Percentiles rank a stretch among this genome's conserved stretches.
Evolutionary conservation across 2,797 vertebrate genomes (phyloP).

Genomic region (Sebastes alutus): DNA sequence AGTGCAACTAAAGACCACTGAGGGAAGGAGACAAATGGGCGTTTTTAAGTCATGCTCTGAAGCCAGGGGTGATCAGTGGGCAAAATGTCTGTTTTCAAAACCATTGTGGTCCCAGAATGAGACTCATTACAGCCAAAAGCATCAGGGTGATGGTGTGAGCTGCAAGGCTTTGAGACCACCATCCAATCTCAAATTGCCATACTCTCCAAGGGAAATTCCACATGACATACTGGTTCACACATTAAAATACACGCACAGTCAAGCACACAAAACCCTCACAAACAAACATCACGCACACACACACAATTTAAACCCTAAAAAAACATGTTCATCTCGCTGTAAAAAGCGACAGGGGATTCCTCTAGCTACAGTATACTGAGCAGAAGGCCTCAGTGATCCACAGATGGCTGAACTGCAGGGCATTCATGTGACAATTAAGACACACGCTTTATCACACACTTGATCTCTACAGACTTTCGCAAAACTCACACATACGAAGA

Average conservation of each 20-base stretch:
- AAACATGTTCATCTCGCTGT: not conserved
- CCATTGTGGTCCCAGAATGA: slow-evolving; percentile 33
- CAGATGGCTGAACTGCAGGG: slow-evolving; percentile 70
- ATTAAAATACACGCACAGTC: not conserved
- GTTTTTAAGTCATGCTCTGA: not conserved
- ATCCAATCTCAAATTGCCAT: slow-evolving; percentile 18
- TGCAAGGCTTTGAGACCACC: slow-evolving; percentile 4
- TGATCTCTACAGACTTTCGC: not conserved
- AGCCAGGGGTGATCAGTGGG: slow-evolving; percentile 8
- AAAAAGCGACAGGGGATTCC: slow-evolving; percentile 13
- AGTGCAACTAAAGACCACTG: slow-evolving; percentile 3
- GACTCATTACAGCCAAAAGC: slow-evolving; percentile 46
- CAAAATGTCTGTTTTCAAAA: slow-evolving; percentile 30
- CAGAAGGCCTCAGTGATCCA: slow-evolving; percentile 50
- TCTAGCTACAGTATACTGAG: slow-evolving; percentile 14
- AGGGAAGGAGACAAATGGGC: slow-evolving; percentile 10
- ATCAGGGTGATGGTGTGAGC: slow-evolving; percentile 17
- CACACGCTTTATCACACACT: not conserved
- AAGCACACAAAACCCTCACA: not conserved
- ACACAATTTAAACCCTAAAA: not conserved
- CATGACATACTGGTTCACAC: not conserved
- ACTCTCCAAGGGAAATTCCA: slow-evolving; percentile 9
- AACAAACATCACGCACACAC: slow-evolving; percentile 1
- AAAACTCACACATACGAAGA: not conserved
- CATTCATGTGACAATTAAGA: slow-evolving; percentile 42